Percentiles rank a stretch among this genome's conserved stretches.
Evolutionary conservation across 2,797 vertebrate species (phyloP).

Genomic region (Petrocephalus schoutedeni): DNA sequence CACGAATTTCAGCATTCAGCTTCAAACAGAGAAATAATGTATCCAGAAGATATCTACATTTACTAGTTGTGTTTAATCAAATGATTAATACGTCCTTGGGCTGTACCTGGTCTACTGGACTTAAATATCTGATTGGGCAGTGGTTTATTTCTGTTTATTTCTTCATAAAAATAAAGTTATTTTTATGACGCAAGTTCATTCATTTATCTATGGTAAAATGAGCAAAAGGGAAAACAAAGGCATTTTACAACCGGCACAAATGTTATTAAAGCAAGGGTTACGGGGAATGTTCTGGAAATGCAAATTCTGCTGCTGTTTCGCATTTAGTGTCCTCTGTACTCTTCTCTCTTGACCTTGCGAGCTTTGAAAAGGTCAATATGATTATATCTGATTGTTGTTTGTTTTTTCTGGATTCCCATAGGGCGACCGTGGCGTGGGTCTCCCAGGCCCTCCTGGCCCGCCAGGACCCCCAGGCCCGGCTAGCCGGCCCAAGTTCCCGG

Average conservation of each 20-base stretch:
- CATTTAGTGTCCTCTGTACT: background rate
- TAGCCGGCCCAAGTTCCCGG: conserved; percentile 42
- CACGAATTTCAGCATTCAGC: background rate
- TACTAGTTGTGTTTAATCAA: background rate
- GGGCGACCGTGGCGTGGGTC: conserved; percentile 67
- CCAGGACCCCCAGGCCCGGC: conserved; percentile 60
- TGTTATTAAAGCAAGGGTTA: conserved; percentile 1
- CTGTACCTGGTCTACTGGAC: background rate
- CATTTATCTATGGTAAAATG: background rate
- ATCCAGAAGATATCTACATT: background rate
- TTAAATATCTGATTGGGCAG: background rate
- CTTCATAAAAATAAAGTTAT: background rate
- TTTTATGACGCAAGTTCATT: background rate
- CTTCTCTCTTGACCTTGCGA: background rate
- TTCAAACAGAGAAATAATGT: background rate
- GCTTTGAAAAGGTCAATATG: background rate
- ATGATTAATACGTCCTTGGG: background rate
- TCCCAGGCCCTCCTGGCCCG: conserved; percentile 67
- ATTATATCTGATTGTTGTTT: background rate
- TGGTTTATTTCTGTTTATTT: background rate
- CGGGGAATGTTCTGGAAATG: background rate
- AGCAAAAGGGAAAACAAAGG: conserved; percentile 1
- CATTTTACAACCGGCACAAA: background rate
- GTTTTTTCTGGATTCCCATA: conserved; percentile 35
- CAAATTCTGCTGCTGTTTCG: background rate